Evolutionary conservation across 2,113 vertebrate species (phyloP).

Genomic region (Cinclus cinclus): DNA sequence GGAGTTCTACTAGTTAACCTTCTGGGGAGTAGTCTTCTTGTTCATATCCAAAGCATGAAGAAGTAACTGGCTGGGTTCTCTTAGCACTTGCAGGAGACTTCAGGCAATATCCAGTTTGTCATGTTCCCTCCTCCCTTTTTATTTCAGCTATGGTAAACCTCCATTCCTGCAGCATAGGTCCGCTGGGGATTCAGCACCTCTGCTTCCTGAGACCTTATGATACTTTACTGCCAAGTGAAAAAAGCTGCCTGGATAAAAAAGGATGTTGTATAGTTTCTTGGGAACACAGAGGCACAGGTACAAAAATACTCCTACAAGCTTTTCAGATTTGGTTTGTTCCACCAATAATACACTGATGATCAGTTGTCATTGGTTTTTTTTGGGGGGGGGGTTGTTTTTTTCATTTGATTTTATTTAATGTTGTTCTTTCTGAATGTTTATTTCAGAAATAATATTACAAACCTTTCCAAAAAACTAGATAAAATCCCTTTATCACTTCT

Average conservation of each 20-base stretch:
- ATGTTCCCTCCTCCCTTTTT: not conserved
- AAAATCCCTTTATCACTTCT: not conserved
- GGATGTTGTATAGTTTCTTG: not conserved
- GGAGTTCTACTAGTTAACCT: not conserved
- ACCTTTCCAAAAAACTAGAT: not conserved
- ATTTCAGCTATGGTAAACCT: not conserved
- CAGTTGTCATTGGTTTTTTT: not conserved
- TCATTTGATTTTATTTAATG: not conserved
- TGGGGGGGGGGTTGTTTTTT: not conserved
- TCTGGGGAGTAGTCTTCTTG: not conserved
- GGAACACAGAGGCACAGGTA: not conserved
- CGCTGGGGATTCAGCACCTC: not conserved
- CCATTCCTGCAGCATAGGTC: not conserved
- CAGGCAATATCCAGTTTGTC: not conserved
- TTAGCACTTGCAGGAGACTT: not conserved
- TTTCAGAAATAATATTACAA: not conserved
- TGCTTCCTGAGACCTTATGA: not conserved
- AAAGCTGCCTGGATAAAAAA: not conserved
- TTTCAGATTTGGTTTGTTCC: not conserved
- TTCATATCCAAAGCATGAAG: not conserved
- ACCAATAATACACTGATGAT: not conserved
- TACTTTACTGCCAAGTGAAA: not conserved
- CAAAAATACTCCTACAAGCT: not conserved
- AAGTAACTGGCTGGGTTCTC: not conserved
- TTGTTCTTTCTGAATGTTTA: not conserved